phyloP scores from a whole-genome alignment of 1,140 invertebrate species.

The Platorchestia sp. region DNA sequence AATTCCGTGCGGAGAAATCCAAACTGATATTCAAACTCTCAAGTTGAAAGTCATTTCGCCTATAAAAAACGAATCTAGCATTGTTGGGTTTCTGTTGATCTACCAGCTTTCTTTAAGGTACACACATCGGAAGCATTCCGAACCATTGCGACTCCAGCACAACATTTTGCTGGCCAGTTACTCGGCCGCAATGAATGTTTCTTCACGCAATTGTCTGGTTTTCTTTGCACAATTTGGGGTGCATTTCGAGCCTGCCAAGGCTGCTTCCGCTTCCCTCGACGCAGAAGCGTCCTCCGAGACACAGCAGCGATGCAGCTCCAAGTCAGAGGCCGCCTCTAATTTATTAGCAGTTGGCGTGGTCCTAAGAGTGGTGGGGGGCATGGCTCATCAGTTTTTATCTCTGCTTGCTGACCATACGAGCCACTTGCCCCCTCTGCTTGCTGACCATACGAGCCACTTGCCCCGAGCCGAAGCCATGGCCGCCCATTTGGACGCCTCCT shows the following conservation, averaged over 20 bases:
- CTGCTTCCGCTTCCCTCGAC: neutral
- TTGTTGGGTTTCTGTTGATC: neutral
- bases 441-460: neutral
- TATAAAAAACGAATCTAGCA: neutral
- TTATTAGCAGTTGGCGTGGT: conserved; percentile 8
- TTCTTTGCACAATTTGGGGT: neutral
- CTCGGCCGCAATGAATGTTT: neutral
- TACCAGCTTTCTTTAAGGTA: neutral
- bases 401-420: conserved; percentile 33
- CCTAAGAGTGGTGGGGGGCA: conserved; percentile 9
- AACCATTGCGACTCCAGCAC: neutral
- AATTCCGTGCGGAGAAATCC: no score
- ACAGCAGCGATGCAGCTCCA: neutral
- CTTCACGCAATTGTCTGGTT: neutral
- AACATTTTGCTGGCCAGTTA: neutral
- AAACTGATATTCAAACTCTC: no score
- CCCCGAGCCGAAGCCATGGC: neutral
- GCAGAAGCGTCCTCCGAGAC: neutral
- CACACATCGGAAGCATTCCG: neutral
- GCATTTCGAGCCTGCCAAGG: neutral
- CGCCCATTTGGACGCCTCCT: neutral
- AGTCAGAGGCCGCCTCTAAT: conserved; percentile 3
- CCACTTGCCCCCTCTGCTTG: neutral
- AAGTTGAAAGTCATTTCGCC: no score
- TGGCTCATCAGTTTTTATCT: conserved; percentile 46